Conservation (phyloP, 2,113 vertebrate genomes). For the Glaucomys volans region DNA sequence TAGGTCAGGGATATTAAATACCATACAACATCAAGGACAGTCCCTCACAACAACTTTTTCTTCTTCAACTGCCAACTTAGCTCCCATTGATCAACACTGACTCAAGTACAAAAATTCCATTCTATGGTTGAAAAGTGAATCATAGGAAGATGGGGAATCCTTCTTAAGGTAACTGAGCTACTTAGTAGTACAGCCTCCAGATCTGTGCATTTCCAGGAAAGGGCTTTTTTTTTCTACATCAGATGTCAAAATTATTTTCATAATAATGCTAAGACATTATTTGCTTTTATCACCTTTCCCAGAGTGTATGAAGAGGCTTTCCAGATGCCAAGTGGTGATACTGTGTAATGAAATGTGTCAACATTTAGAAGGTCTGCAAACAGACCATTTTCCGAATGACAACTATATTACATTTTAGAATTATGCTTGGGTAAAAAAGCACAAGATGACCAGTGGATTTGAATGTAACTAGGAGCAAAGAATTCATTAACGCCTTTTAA, state of each 20-base stretch:
- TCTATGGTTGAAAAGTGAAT: background rate
- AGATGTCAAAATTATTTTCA: background rate
- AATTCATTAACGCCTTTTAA: background rate
- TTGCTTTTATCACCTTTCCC: background rate
- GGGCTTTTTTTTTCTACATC: background rate
- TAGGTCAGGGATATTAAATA: background rate
- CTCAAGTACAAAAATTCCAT: background rate
- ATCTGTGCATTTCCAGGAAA: background rate
- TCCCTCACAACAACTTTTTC: background rate
- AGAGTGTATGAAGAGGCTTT: background rate
- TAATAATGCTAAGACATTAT: background rate
- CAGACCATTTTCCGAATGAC: background rate
- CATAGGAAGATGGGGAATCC: background rate
- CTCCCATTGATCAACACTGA: background rate
- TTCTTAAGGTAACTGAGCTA: background rate
- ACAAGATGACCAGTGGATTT: background rate
- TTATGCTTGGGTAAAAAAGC: background rate
- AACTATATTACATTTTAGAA: background rate
- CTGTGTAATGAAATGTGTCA: background rate
- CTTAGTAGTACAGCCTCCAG: background rate
- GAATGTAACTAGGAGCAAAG: background rate
- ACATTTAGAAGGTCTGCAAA: background rate
- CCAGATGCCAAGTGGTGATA: background rate
- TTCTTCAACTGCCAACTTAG: background rate
- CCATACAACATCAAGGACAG: background rate